A percentile compares a stretch with the other conserved stretches of the same genome.
Evolutionary conservation across 1,140 invertebrate species (phyloP).

Genomic region (Leptopilina boulardi): DNA sequence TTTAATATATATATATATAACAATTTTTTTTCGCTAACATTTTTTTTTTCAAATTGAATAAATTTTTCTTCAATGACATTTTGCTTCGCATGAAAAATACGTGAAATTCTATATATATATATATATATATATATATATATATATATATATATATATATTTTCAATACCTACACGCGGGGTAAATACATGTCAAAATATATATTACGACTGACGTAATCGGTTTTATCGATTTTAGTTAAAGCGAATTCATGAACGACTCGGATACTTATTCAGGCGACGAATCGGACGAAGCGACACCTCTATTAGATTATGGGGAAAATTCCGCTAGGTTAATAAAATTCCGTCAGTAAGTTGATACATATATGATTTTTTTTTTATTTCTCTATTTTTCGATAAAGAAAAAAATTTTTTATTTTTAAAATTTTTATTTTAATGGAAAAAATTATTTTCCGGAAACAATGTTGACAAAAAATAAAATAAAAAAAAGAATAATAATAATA

Average conservation of each 20-base stretch:
- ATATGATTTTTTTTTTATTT: neutral
- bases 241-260: slow-evolving; percentile 15
- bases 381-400: neutral
- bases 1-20: neutral
- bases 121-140: neutral
- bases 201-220: neutral
- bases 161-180: neutral
- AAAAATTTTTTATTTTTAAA: slow-evolving; percentile 6
- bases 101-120: neutral
- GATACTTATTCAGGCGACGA: slow-evolving; percentile 9
- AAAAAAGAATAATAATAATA: no score
- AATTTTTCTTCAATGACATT: neutral
- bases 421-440: no score
- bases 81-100: neutral
- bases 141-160: neutral
- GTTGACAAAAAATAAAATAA: no score
- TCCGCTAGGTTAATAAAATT: neutral
- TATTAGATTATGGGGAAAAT: neutral
- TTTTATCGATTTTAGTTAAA: slow-evolving; percentile 10
- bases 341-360: neutral
- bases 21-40: no score
- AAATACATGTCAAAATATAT: neutral
- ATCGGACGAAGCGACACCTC: neutral
- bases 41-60: neutral
- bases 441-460: no score